Percentiles rank a stretch among this genome's conserved stretches.
These are phyloP conservation scores for Schizothorax lantsangensis DNA, from an alignment of 2,797 vertebrate species.

Conservation along the genomic window DNA sequence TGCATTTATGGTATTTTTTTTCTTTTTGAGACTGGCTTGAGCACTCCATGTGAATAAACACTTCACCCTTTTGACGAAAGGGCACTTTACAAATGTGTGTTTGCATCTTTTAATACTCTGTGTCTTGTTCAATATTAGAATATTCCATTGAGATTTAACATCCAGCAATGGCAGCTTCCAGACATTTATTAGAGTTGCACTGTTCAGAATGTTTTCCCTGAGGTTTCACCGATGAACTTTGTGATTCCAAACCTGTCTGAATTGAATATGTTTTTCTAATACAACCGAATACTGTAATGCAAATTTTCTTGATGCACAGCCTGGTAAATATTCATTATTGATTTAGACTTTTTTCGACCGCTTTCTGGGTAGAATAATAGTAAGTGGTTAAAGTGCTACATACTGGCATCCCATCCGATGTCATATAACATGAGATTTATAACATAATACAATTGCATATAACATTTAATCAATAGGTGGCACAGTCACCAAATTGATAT, in stretches of 20 bases:
- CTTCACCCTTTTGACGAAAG: not conserved
- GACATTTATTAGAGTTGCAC: not conserved
- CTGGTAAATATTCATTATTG: not conserved
- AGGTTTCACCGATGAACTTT: not conserved
- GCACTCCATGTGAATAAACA: not conserved
- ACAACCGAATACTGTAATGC: not conserved
- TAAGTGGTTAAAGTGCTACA: not conserved
- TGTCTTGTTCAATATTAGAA: constrained; percentile 38
- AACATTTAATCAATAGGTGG: too few relatives aligned
- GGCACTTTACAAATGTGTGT: not conserved
- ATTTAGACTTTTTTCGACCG: not conserved
- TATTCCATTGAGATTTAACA: constrained; percentile 45
- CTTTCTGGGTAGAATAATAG: not conserved
- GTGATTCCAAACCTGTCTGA: not conserved
- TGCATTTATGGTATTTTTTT: not conserved
- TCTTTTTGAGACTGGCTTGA: not conserved
- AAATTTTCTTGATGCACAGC: not conserved
- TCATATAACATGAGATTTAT: not conserved
- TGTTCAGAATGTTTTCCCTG: not conserved
- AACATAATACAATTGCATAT: too few relatives aligned
- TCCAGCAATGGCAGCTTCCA: constrained; percentile 4
- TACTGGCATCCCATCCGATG: not conserved
- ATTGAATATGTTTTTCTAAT: not conserved
- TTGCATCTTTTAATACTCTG: not conserved
- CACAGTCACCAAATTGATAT: too few relatives aligned